phyloP scores from a whole-genome alignment of 2,888 invertebrate species.

The Enchytraeus crypticus region DNA sequence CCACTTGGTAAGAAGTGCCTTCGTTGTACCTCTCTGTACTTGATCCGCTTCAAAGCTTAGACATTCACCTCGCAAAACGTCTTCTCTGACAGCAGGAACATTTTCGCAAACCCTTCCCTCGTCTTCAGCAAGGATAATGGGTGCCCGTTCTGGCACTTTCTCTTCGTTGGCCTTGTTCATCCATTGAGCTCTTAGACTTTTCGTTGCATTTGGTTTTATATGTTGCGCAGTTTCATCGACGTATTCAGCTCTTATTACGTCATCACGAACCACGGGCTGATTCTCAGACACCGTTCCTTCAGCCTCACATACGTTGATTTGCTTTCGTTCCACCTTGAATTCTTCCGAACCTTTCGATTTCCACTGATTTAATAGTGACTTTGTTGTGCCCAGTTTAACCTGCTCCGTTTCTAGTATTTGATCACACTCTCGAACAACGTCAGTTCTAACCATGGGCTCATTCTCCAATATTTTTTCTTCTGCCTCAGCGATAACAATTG shows the following conservation, averaged over 20 bases:
- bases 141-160: neutral
- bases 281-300: neutral
- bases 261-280: neutral
- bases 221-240: too few relatives aligned
- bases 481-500: neutral
- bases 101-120: neutral
- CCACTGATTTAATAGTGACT: neutral
- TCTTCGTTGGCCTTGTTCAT: neutral
- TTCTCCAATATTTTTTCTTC: slow-evolving; percentile 3
- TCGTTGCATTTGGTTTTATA: neutral
- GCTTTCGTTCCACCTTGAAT: neutral
- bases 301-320: neutral
- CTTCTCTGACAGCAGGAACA: neutral
- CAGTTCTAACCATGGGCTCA: slow-evolving; percentile 1
- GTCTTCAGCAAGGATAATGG: neutral
- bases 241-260: neutral
- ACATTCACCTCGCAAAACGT: neutral
- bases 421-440: neutral
- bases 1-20: neutral
- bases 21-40: neutral
- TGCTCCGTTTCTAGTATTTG: neutral
- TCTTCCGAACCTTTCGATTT: neutral
- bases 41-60: neutral
- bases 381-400: neutral
- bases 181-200: neutral